Evolutionary conservation across 2,888 invertebrate genomes (phyloP).

Genomic region (Philonicus albiceps): DNA sequence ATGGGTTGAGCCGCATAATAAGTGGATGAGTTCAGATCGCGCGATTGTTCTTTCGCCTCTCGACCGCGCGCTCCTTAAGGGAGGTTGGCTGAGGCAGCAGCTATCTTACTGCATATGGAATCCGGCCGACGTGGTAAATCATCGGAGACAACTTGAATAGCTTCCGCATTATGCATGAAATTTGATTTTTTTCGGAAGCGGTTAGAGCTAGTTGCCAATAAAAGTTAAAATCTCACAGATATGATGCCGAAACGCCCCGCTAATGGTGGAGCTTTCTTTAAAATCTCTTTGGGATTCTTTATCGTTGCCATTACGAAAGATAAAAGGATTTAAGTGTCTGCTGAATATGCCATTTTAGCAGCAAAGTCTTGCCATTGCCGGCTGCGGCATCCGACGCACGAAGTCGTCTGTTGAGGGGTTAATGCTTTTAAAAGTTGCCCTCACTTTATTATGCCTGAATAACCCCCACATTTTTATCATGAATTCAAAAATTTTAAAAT

Average conservation of each 20-base stretch:
- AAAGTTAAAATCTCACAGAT: not conserved
- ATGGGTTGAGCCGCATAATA: conserved; percentile 1
- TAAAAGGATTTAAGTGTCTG: conserved; percentile 13
- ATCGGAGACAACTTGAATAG: conserved; percentile 2
- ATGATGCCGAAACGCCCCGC: not conserved
- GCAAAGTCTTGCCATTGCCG: not conserved
- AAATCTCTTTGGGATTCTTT: not conserved
- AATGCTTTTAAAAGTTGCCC: not conserved
- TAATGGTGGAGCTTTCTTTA: not conserved
- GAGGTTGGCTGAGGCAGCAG: not conserved
- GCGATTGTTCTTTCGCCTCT: conserved; percentile 3
- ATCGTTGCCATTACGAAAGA: not conserved
- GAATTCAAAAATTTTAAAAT: not conserved
- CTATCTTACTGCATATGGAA: not conserved
- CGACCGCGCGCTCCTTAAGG: not conserved
- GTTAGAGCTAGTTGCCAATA: conserved; percentile 1
- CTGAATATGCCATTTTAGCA: not conserved
- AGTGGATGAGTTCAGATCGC: not conserved
- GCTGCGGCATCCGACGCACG: not conserved
- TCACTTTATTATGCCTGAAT: not conserved
- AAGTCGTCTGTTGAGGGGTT: not conserved
- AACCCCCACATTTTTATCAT: not conserved
- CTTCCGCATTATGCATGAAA: conserved; percentile 21
- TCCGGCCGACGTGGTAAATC: not conserved
- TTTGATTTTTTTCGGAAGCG: conserved; percentile 2